Evolutionary conservation across 2,888 invertebrate species (phyloP).

Genomic region (Heliconius cydno): DNA sequence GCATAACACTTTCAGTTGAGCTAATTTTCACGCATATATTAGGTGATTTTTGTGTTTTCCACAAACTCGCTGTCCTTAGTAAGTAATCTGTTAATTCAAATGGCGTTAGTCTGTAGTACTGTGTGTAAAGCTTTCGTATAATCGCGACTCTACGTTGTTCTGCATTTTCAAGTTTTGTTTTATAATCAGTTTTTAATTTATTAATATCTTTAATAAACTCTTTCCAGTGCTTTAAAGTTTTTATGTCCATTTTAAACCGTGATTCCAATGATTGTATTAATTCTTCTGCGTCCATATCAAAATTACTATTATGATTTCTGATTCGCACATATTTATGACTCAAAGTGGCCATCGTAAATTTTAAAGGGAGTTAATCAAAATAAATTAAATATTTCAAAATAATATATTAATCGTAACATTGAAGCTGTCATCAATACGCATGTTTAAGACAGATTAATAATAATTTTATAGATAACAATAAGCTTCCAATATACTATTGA

Average conservation of each 20-base stretch:
- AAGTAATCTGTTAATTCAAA: conserved; percentile 65
- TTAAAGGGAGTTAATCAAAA: conserved; percentile 12
- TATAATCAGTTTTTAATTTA: conserved; percentile 55
- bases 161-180: conserved; percentile 60
- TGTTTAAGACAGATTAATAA: neutral
- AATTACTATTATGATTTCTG: conserved; percentile 54
- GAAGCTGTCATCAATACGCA: neutral
- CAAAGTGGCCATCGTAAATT: conserved; percentile 50
- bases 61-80: conserved; percentile 63
- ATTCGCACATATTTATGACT: conserved; percentile 64
- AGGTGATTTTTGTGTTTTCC: conserved; percentile 55
- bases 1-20: conserved; percentile 29
- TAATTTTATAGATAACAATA: neutral
- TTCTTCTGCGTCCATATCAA: conserved; percentile 57
- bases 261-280: conserved; percentile 64
- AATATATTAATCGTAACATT: conserved; percentile 9
- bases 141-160: conserved; percentile 62
- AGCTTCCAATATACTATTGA: neutral
- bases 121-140: conserved; percentile 63
- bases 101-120: conserved; percentile 64
- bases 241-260: conserved; percentile 63
- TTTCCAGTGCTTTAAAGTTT: conserved; percentile 65
- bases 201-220: conserved; percentile 61
- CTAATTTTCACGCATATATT: conserved; percentile 43
- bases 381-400: conserved; percentile 10